Evolutionary conservation across 2,113 vertebrate genomes (phyloP), one percentile per base, ranked within the genome.

Genomic region (Clinocottus analis): DNA sequence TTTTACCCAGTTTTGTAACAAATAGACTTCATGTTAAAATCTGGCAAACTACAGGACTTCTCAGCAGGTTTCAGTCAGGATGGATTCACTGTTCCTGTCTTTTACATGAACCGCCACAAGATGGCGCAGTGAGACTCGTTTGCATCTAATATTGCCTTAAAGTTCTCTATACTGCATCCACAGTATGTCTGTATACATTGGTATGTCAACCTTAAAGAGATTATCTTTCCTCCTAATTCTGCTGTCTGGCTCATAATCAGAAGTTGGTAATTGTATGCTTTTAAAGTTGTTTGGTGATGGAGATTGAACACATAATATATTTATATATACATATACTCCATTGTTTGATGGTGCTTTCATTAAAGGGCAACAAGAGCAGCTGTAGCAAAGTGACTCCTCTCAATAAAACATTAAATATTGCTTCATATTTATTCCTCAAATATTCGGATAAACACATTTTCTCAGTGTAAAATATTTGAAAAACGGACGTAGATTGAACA

Each of bases 71-170:
- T n/a, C n/a, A n/a, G n/a, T n/a, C n/a, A n/a, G n/a, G n/a, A n/a
- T n/a, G n/a, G n/a, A n/a, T n/a, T 19, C 39, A 13, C 29, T 45
- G 25, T 17, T 33, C 9, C 39, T 59, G 21, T 10, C 23, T 49
- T 31, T 33, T 43, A 3, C 21, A 12, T 19, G 0, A 53, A 0
- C 6, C 0, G 35, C 63, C 78, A 68, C 65, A 39, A 76, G 79
- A 31, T 65, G 79, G 72, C 79, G 79, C 72, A 58, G n/a, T 49
- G 59, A 70, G 39, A 59, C 66, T 49, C 19, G 3, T 75, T 29
- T 70, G 58, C 19, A 0, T 23, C 10, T 62, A 17, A 62, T 10
- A 21, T 43, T 62, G 11, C 4, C 19, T 23, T 21, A 21, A 65
- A 21, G 60, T 45, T 55, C 37, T 25, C 3, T 4, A 3, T 4